Evolutionary conservation across 2,113 vertebrate species (phyloP), one percentile per base, ranked within the genome.

Genomic region (Toxostoma redivivum): DNA sequence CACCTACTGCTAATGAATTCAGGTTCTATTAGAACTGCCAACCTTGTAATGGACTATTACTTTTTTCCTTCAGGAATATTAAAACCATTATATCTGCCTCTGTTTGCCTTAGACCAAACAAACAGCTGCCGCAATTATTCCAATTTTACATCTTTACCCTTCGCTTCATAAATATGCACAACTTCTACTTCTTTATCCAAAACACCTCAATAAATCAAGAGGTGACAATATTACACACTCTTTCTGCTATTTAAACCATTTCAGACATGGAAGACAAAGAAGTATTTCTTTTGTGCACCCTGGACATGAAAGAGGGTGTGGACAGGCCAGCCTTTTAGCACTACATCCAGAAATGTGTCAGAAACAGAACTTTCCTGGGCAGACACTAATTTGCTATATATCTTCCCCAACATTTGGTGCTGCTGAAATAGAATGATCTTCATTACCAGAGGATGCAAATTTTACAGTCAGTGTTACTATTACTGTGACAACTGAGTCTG

Each of bases 371-470:
- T 45, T 62, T 94, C 64, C 42, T 38, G 6, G 23, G 62, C 18
- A 92, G 23, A 54, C 20, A 82, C 18, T 47, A 70, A 82, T 73
- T 58, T 89, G 10, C 73, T 72, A 91, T 58, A 53, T 66, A 65
- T 45, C 73, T 81, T 50, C 81, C 88, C 31, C 72, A 65, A 80
- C 27, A 74, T 81, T 85, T 73, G 74, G 37, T 74, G 18, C 45
- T 83, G 45, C 0, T 81, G 48, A 79, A 95, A 92, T 12, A 79
- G 86, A 86, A 89, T 12, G 13, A 94, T 38, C 50, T 87, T 79
- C 62, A 69, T 82, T 90, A 90, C 15, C 33, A 87, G 2, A 51
- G 60, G 93, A 93, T 54, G 86, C 33, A 96, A 95, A 97, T 95
- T 86, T 85, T 94, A 93, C 28, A 73, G 23, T 51, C 42, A 47